phyloP scores from a whole-genome alignment of 2,888 invertebrate genomes.

The Shargacucullia verbasci region DNA sequence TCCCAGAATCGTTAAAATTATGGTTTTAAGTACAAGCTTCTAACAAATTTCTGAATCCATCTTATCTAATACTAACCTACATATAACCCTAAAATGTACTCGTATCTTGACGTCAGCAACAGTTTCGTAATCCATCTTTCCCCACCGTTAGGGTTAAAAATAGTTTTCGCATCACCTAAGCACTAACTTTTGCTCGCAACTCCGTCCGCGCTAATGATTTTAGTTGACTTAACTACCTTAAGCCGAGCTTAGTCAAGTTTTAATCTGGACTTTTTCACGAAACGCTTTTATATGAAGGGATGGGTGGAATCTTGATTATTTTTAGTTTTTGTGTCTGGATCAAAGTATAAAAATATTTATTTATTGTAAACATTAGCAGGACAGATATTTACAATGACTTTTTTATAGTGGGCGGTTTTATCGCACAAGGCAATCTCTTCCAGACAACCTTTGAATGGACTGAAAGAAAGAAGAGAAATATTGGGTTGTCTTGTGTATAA shows the following conservation, averaged over 20 bases:
- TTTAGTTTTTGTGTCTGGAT: neutral
- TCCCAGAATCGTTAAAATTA: too few relatives aligned
- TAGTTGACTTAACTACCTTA: slow-evolving; percentile 31
- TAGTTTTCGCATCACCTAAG: slow-evolving; percentile 7
- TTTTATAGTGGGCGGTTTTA: too few relatives aligned
- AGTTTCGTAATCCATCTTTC: neutral
- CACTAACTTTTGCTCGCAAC: slow-evolving; percentile 32
- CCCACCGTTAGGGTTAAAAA: neutral
- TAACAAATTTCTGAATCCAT: neutral
- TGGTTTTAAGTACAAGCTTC: neutral
- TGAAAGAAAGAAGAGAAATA: too few relatives aligned
- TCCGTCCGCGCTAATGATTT: slow-evolving; percentile 34
- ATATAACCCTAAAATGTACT: neutral
- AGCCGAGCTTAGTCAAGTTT: slow-evolving; percentile 30
- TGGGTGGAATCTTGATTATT: slow-evolving; percentile 18
- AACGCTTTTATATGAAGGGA: slow-evolving; percentile 14
- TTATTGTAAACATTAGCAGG: too few relatives aligned
- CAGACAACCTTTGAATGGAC: too few relatives aligned
- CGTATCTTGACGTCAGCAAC: neutral
- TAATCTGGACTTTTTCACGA: slow-evolving; percentile 19
- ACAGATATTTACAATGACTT: too few relatives aligned
- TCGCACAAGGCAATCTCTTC: too few relatives aligned
- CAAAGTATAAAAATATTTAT: too few relatives aligned
- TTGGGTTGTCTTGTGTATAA: too few relatives aligned
- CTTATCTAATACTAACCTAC: neutral